phyloP scores from a whole-genome alignment of 2,888 invertebrate species.

The Diarsia rubi region DNA sequence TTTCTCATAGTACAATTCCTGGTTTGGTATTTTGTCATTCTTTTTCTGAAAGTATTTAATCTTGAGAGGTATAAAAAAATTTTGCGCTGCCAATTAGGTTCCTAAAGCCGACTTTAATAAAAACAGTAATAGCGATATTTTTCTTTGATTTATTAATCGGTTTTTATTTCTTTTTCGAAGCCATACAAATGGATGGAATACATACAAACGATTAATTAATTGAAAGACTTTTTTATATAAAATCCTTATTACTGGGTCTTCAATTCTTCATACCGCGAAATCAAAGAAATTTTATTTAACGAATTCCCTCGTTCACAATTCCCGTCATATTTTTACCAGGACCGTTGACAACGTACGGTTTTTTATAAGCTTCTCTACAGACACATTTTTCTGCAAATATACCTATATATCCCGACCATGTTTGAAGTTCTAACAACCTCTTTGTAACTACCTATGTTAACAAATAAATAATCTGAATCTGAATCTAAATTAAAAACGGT shows the following conservation, averaged over 20 bases:
- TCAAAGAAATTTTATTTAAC: conserved; percentile 20
- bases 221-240: not conserved
- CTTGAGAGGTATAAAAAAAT: conserved; percentile 25
- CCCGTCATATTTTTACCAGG: conserved; percentile 1
- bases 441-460: too few relatives aligned
- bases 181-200: too few relatives aligned
- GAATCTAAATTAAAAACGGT: too few relatives aligned
- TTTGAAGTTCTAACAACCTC: conserved; percentile 34
- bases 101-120: not conserved
- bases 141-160: conserved; percentile 7
- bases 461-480: too few relatives aligned
- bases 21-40: conserved; percentile 15
- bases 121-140: not conserved
- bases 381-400: conserved; percentile 40
- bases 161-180: not conserved
- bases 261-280: not conserved
- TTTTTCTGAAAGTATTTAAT: conserved; percentile 28
- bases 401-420: conserved; percentile 12
- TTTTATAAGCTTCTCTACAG: conserved; percentile 22
- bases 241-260: not conserved
- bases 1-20: conserved; percentile 19
- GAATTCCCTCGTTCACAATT: conserved; percentile 18
- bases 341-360: conserved; percentile 9
- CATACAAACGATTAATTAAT: not conserved
- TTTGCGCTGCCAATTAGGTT: not conserved